Evolutionary conservation across 2,888 invertebrate species (phyloP), one percentile per base, ranked within the genome.

Genomic region (Exocentrus adspersus): DNA sequence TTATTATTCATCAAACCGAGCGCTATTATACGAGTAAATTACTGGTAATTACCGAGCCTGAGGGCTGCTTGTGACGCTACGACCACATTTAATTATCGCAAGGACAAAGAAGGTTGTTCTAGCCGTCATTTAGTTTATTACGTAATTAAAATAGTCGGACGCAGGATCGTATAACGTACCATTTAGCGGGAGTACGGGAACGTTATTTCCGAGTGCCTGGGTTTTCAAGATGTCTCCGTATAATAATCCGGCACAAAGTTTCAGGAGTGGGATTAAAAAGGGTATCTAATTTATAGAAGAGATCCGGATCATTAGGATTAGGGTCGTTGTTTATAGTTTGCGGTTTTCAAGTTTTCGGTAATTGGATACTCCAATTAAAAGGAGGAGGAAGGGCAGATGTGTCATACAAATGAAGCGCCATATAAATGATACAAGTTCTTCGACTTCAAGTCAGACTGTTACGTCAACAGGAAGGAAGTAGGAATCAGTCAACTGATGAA

Each of bases 161-260:
- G 10, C 20, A 50, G 52, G 52, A 19, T 41, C 2, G 41, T 14
- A 21, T 21, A 53, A 53, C 37, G 14, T 20, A 21, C 41, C 24
- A 21, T 53, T 41, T 41, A 51, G 10, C 14, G 41, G 17, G 10
- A 19, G 52, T 21, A 42, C 19, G 41, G 20, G 19, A 53, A 53
- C 17, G 42, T 53, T 53, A 53, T 21, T 51, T 53, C 41, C 53
- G 16, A 21, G 16, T 30, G 53, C 41, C 42, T 41, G 10, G 14
- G 21, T 53, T 53, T 53, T 53, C 53, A 19, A 53, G 42, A 53
- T 20, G 21, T 41, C 28, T 42, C 10, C 14, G 53, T 53, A n/a
- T n/a, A n/a, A n/a, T n/a, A 21, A 53, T 41, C 20, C 14, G 53
- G 9, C 20, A 21, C 21, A 53, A 19, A 32, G 30, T 51, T 30